Evolutionary conservation across 35 echinoderm and acorn worm species (phyloP).

Genomic region (Ophiothrix spiculata): DNA sequence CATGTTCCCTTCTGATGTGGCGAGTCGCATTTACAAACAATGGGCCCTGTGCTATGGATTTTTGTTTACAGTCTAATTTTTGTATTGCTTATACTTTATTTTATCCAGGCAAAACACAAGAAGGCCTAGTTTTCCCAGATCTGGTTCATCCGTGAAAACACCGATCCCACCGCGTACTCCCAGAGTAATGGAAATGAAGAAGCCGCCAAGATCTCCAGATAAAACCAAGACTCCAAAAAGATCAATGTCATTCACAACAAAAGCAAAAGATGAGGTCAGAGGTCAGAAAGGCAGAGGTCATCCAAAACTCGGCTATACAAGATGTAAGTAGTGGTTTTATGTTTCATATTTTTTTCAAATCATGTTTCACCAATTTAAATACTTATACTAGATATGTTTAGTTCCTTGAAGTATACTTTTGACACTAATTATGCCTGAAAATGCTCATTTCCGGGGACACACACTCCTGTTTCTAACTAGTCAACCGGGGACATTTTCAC

Average conservation of each 20-base stretch:
- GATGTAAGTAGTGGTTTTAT: slow-evolving; percentile 57
- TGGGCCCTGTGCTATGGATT: too few relatives aligned
- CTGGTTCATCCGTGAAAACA: slow-evolving; percentile 23
- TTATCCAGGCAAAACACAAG: slow-evolving; percentile 14
- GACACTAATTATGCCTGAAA: too few relatives aligned
- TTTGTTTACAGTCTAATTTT: too few relatives aligned
- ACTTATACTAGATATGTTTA: too few relatives aligned
- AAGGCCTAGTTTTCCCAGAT: slow-evolving; percentile 22
- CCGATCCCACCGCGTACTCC: slow-evolving; percentile 63
- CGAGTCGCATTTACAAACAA: too few relatives aligned
- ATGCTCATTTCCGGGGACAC: too few relatives aligned
- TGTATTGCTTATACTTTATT: slow-evolving; percentile 1
- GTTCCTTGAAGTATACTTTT: too few relatives aligned
- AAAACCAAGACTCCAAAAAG: slow-evolving; percentile 24
- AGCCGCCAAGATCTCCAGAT: slow-evolving; percentile 9
- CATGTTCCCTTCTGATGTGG: too few relatives aligned
- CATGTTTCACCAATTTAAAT: too few relatives aligned
- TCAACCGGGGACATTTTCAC: too few relatives aligned
- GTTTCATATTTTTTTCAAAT: too few relatives aligned
- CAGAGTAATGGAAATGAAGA: slow-evolving; percentile 21
- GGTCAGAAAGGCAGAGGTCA: slow-evolving; percentile 53
- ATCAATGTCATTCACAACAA: slow-evolving; percentile 33
- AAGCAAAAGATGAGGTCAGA: slow-evolving; percentile 18
- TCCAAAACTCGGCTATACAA: slow-evolving; percentile 54
- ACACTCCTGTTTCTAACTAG: too few relatives aligned